Evolutionary conservation across 2,888 invertebrate genomes (phyloP), one percentile per base, ranked within the genome.

Genomic region (Oeneis ivallda): DNA sequence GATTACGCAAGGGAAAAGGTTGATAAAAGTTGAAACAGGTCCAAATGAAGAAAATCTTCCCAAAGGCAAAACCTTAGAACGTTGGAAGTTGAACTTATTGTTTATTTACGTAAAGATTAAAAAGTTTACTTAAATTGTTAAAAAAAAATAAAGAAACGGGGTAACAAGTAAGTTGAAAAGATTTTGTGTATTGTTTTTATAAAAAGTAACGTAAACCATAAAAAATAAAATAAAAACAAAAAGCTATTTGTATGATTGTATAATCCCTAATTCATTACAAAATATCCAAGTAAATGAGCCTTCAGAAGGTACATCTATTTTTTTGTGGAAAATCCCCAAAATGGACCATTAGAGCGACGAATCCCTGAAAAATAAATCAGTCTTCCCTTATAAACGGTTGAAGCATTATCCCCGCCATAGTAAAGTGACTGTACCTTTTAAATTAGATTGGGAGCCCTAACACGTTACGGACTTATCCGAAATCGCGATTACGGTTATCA

Each of bases 401-500:
- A 10, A 47, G 11, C 41, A 50, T 17, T 52, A 43, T 32, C 26
- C 26, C 26, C 5, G 41, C 49, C 19, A 13, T 15, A 56, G 7
- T 56, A 41, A 56, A 56, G 41, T 56, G 13, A 11, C 17, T 15
- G 41, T 19, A 41, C 56, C 41, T 56, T 53, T 41, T 13, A 56
- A 56, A 56, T 56, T 39, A 41, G 41, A 41, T 56, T 39, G 39
- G 41, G 13, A 56, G 56, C 19, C 15, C 39, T 53, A 19, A 8
- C 54, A 56, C 56, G 56, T 39, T 56, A 41, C 39, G 39, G 39
- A 39, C 56, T 41, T 13, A 41, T 19, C 41, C 41, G 13, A 19
- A 13, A 56, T 56, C 41, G 39, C 17, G 56, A 56, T 56, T 41
- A 56, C 41, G 34, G n/a, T 47, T 61, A 9, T 26, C 19, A 37